Evolutionary conservation across 2,113 vertebrate species (phyloP), one percentile per base, ranked within the genome.

Genomic region (Anarhynchus alexandrinus): DNA sequence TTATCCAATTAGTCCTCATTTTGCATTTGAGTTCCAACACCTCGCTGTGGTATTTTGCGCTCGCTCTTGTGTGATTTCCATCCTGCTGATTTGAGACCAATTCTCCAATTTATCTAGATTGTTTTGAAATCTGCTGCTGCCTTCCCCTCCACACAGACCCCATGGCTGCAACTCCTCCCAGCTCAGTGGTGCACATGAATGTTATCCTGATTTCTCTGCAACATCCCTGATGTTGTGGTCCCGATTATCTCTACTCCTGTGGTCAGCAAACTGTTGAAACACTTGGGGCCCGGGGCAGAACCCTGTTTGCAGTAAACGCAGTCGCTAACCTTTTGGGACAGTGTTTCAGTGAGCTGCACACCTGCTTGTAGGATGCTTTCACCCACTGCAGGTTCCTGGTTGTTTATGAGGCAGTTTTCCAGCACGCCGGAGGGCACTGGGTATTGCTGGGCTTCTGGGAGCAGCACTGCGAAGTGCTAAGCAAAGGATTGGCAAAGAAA

Each of bases 21-120:
- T 90, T 64, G 38, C 45, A 26, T 73, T 42, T 52, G 32, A 62
- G 88, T 86, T 94, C 93, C 87, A 96, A 40, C 89, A 96, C 78
- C 87, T 96, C 74, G 4, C 85, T 90, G 92, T 77, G 90, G 55
- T 58, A 90, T 95, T 96, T 95, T 81, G 79, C 0, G 0, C 62
- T 94, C 2, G 0, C 71, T 95, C 90, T 93, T 70, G 72, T 80
- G 38, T 83, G 82, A 96, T 95, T 96, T 96, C 85, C 95, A 90
- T 86, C 90, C 88, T 64, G 86, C 90, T 95, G 92, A 94, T 86
- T 54, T 81, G 74, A 97, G 85, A 95, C 79, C 49, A 88, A 7
- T 88, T 92, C 67, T 74, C 92, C 92, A 83, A 59, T 96, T 94
- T 88, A 83, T 90, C 82, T 64, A 29, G 47, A 90, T 81, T 62